Evolutionary conservation across 2,888 invertebrate genomes (phyloP), one percentile per base, ranked within the genome.

Genomic region (Dynastes tityus): DNA sequence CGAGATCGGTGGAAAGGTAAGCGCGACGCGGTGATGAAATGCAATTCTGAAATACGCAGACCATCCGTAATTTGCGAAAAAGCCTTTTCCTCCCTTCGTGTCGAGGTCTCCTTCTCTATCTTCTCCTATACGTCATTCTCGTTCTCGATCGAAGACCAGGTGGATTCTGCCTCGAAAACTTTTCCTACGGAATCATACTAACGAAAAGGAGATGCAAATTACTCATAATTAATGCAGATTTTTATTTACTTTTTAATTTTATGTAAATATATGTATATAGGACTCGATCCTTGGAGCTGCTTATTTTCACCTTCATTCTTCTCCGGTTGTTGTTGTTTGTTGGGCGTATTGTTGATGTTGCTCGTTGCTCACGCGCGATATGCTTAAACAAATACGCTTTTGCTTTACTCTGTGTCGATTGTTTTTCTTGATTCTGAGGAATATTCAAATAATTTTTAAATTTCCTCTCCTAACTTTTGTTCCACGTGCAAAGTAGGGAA

Each of bases 161-260:
- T 74, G 73, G 61, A 74, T 63, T 74, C 45, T 37, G 61, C 6
- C 55, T 61, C 61, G 73, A 74, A 74, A 74, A 74, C 22, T 74
- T 74, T 71, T 61, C 45, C 45, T 40, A 13, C 73, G 73, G 61
- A 61, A 74, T 74, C 61, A 22, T 32, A 61, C 45, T 61, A 74
- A 74, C 45, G 73, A 74, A 63, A 74, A 74, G 73, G 49, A 74
- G 45, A 74, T 74, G 73, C 73, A 74, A 74, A 74, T 74, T 45
- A 61, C 45, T 74, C 73, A 74, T 74, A 74, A 74, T 74, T 74
- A 74, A 74, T 74, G 73, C 73, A 74, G 73, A 74, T 74, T 74
- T 74, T 74, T 74, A 74, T 74, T 74, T 74, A 61, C 73, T 61
- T 74, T 74, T 74, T 74, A 74, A 74, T 74, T 74, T 63, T 61